Evolutionary conservation across 2,888 invertebrate genomes (phyloP).

Genomic region (Sclerodermus sp.): DNA sequence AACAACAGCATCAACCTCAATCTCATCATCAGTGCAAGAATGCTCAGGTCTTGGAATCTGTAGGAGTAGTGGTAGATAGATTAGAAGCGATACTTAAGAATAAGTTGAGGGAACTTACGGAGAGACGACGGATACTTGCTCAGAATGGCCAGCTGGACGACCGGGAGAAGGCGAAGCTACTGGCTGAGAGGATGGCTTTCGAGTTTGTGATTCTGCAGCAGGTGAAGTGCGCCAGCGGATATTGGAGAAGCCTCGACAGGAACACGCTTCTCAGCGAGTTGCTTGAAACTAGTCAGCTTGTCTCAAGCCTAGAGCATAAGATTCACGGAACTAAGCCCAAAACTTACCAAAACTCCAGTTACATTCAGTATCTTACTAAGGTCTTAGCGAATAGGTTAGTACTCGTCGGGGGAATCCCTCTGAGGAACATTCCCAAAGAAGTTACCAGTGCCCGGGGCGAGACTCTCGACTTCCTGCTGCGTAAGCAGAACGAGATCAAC

Average conservation of each 20-base stretch:
- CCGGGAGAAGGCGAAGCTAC: constrained; percentile 68
- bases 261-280: constrained; percentile 61
- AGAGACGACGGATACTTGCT: constrained; percentile 67
- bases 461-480: constrained; percentile 55
- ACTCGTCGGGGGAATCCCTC: constrained; percentile 33
- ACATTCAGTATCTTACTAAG: constrained; percentile 73
- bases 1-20: constrained; percentile 35
- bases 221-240: constrained; percentile 41
- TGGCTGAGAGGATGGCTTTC: constrained; percentile 80
- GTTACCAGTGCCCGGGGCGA: constrained; percentile 31
- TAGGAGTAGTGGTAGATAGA: constrained; percentile 50
- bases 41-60: constrained; percentile 41
- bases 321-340: constrained; percentile 52
- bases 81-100: constrained; percentile 69
- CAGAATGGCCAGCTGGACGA: constrained; percentile 71
- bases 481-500: constrained; percentile 66
- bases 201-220: constrained; percentile 72
- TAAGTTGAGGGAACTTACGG: constrained; percentile 71
- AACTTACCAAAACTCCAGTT: constrained; percentile 53
- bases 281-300: constrained; percentile 75
- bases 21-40: too few species aligned
- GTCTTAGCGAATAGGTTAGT: constrained; percentile 73
- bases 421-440: constrained; percentile 47
- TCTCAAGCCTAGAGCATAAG: constrained; percentile 70
- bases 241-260: constrained; percentile 36